phyloP scores from a whole-genome alignment of 2,113 vertebrate genomes.

The Rhinoptilus africanus region DNA sequence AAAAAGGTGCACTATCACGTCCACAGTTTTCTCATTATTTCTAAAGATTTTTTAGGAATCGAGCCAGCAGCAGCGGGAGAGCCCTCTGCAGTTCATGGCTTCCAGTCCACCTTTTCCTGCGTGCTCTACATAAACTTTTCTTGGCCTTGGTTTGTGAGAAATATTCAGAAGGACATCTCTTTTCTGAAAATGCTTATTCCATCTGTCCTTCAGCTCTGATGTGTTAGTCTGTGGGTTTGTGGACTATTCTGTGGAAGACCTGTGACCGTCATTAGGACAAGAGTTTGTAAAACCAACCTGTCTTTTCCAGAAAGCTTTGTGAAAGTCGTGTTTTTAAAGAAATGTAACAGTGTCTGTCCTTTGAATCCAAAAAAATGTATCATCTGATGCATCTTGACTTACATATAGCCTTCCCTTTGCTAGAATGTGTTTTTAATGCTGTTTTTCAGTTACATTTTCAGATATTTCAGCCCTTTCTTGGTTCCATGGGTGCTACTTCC shows the following conservation, averaged over 20 bases:
- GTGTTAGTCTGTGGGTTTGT: background rate
- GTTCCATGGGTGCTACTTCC: background rate
- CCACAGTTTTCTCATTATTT: background rate
- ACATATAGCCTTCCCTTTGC: background rate
- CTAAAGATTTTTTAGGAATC: background rate
- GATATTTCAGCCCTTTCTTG: background rate
- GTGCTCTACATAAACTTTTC: background rate
- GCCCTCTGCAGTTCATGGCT: background rate
- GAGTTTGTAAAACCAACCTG: background rate
- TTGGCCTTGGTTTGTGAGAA: background rate
- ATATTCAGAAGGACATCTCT: background rate
- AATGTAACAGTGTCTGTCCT: background rate
- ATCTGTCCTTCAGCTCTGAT: background rate
- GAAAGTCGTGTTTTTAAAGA: background rate
- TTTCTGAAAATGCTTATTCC: background rate
- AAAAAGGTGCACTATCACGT: background rate
- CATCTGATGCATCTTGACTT: too few relatives aligned
- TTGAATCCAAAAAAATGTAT: background rate
- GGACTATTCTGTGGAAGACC: background rate
- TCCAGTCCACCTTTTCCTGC: background rate
- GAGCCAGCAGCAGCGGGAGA: background rate
- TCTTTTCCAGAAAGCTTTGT: background rate
- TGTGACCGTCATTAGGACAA: background rate
- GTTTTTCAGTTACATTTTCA: background rate
- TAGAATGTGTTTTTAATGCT: background rate